Base-by-base conservation (phyloP, 2,888 invertebrate genomes). In the Perizoma affinitatum region DNA sequence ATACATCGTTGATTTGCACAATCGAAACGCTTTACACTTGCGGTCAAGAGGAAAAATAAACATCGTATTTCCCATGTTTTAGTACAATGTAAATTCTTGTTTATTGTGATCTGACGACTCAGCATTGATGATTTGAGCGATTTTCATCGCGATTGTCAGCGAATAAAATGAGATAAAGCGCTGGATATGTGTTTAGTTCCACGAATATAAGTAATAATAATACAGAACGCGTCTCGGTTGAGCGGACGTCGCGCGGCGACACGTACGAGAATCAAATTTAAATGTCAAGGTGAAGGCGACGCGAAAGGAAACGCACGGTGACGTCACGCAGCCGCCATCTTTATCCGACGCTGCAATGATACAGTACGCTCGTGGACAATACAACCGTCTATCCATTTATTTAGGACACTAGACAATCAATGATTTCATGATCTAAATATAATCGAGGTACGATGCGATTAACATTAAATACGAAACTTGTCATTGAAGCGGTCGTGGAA, bases 271-370 rank as follows among this genome's bases (percentile, higher is more conserved):
- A 85, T 86, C 88, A 86, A 86, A 87, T 83, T 82, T 80, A 86
- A 88, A 89, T 90, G 90, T 89, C 89, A 91, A 90, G 90, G 87
- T 85, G 86, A 87, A 84, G 85, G 83, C 85, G 81, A 83, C 79
- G 85, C 79, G 84, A 88, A 89, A 89, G 89, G 89, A 88, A 87
- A 83, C 84, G 85, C 84, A 82, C 76, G 71, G 76, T 89, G 88
- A 89, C 90, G 90, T 90, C 88, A 88, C 77, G 63, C 72, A 70
- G 73, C 82, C 80, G 87, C 88, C 87, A 87, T 85, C 80, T 86
- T 86, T 76, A 71, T 61, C 71, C 66, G 69, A 68, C 66, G 65
- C 77, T 69, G 71, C 73, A 76, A 71, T 70, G 76, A 76, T 76
- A 78, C 66, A 55, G 69, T 73, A 72, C 74, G 71, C 69, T 66